These are phyloP conservation scores for Bucco capensis DNA, from an alignment of 2,113 vertebrate genomes.

Conservation along the genomic window DNA sequence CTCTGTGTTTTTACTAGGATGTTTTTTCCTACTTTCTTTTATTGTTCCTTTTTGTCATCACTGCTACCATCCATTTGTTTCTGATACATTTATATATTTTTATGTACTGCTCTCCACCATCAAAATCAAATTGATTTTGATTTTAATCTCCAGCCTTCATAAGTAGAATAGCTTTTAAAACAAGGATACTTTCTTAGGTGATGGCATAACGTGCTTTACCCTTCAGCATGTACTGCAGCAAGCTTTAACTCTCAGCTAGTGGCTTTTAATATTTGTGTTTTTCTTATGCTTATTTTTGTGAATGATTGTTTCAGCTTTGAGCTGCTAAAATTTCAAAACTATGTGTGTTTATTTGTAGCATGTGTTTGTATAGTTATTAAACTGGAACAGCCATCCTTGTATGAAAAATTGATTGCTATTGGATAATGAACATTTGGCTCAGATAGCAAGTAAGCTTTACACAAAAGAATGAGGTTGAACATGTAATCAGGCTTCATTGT, in stretches of 20 bases:
- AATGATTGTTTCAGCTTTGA: not conserved
- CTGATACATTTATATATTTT: not conserved
- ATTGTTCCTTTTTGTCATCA: not conserved
- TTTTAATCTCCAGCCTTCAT: not conserved
- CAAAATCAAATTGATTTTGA: not conserved
- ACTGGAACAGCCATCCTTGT: not conserved
- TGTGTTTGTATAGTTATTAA: not conserved
- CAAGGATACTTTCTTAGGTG: not conserved
- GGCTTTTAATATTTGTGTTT: not conserved
- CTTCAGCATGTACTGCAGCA: not conserved
- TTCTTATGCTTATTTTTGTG: not conserved
- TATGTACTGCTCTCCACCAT: not conserved
- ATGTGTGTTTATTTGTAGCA: not conserved
- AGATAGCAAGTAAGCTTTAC: not conserved
- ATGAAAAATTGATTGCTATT: slow-evolving; percentile 17
- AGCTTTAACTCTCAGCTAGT: not conserved
- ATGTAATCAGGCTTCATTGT: slow-evolving; percentile 28
- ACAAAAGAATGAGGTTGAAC: slow-evolving; percentile 17
- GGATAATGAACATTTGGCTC: slow-evolving; percentile 25
- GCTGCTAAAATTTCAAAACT: not conserved
- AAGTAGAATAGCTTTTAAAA: not conserved
- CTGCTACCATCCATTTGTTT: not conserved
- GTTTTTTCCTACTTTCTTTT: not conserved
- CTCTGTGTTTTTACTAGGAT: not conserved
- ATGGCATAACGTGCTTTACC: not conserved